A percentile compares a stretch with the other conserved stretches of the same genome.
Conservation (phyloP, 2,888 invertebrate genomes). For the Leptopilina myrica region DNA sequence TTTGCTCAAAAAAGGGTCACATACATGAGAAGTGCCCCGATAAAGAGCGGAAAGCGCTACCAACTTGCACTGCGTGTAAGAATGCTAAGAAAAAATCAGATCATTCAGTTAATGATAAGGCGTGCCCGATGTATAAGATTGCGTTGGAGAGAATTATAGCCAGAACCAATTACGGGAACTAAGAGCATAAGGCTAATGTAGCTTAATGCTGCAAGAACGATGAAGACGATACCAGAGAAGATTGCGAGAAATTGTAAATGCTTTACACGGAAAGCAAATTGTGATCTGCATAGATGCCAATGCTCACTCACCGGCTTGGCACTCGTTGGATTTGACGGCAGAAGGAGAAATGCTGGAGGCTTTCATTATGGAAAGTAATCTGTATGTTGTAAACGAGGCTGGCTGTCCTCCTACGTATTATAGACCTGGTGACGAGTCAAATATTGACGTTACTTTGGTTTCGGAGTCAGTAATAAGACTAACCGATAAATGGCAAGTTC, state of each 20-base stretch:
- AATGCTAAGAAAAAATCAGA: background rate
- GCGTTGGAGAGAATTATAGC: background rate
- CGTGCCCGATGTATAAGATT: conserved; percentile 37
- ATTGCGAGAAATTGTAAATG: background rate
- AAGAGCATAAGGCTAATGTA: conserved; percentile 13
- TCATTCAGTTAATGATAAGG: background rate
- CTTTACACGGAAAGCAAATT: conserved; percentile 30
- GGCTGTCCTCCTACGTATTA: background rate
- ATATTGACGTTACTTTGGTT: conserved; percentile 6
- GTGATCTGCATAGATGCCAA: conserved; percentile 40
- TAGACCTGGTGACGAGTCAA: background rate
- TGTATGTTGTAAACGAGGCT: background rate
- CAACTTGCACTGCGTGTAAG: background rate
- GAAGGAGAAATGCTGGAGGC: conserved; percentile 19
- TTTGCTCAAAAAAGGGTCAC: conserved; percentile 24
- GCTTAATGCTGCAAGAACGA: conserved; percentile 21
- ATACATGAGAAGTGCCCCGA: background rate
- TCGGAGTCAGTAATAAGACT: background rate
- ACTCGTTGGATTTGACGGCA: background rate
- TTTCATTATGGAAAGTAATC: conserved; percentile 15
- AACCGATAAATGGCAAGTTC: too few species aligned
- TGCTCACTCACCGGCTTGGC: conserved; percentile 40
- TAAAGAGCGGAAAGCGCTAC: background rate
- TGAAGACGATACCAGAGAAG: background rate
- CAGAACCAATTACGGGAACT: background rate